Conservation (phyloP, 2,797 vertebrate species). For the Pseudomugil tenellus region DNA sequence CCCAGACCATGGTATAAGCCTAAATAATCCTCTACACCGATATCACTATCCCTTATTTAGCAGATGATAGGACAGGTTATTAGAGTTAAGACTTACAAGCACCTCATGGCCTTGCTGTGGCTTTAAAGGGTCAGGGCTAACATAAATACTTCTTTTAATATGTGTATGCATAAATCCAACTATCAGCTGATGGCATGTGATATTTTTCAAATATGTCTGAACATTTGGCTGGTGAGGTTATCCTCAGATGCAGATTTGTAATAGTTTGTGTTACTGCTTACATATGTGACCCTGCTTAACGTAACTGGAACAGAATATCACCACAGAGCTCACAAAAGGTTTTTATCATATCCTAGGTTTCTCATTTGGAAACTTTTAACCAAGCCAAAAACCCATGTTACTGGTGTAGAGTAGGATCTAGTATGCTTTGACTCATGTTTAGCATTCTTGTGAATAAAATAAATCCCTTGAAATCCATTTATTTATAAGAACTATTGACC, state of each 20-base stretch:
- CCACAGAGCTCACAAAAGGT: neutral
- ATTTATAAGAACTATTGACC: conserved; percentile 74
- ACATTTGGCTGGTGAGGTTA: conserved; percentile 12
- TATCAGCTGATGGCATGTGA: conserved; percentile 29
- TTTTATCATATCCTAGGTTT: neutral
- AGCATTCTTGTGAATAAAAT: conserved; percentile 59
- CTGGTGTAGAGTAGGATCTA: conserved; percentile 12
- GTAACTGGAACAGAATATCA: conserved; percentile 5
- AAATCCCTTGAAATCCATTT: conserved; percentile 70
- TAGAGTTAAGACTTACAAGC: conserved; percentile 57
- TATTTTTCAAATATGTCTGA: conserved; percentile 4
- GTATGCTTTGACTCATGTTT: conserved; percentile 36
- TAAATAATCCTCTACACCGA: neutral
- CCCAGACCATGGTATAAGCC: too few species aligned
- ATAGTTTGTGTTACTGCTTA: neutral
- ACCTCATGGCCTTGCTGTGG: conserved; percentile 70
- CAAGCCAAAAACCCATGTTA: conserved; percentile 20
- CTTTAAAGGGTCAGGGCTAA: conserved; percentile 72
- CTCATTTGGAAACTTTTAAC: conserved; percentile 8
- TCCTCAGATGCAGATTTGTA: conserved; percentile 7
- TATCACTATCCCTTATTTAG: neutral
- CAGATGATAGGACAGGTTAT: conserved; percentile 50
- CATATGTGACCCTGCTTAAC: conserved; percentile 3
- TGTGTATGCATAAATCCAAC: conserved; percentile 78
- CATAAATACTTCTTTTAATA: conserved; percentile 56